A percentile compares a stretch with the other conserved stretches of the same genome.
Evolutionary conservation across 2,113 vertebrate genomes (phyloP).

Genomic region (Coptodon rendalli): DNA sequence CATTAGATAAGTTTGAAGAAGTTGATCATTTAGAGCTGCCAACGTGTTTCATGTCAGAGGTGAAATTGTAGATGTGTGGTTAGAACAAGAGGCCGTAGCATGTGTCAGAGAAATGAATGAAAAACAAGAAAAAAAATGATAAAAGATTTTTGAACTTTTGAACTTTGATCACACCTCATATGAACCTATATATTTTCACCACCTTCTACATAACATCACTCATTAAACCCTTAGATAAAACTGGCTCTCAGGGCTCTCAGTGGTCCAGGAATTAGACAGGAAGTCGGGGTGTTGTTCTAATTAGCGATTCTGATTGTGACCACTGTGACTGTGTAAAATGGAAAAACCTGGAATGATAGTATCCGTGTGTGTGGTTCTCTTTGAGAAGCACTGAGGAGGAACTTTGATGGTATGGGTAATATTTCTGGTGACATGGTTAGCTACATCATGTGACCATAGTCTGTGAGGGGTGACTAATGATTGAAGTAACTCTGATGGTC

Average conservation of each 20-base stretch:
- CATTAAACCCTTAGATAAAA: neutral
- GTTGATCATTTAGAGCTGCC: neutral
- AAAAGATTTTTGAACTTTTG: neutral
- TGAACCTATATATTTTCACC: neutral
- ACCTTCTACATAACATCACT: neutral
- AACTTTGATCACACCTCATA: neutral
- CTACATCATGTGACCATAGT: neutral
- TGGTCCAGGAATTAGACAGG: neutral
- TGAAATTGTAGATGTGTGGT: neutral
- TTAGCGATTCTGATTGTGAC: neutral
- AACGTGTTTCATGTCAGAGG: neutral
- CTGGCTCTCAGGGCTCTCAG: neutral
- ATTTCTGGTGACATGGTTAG: neutral
- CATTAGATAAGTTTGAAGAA: neutral
- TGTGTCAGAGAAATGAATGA: neutral
- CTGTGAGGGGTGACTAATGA: neutral
- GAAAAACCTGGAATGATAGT: neutral
- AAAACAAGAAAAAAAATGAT: neutral
- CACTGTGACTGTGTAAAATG: neutral
- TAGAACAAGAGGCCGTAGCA: neutral
- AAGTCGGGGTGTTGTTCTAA: neutral
- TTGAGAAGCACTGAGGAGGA: neutral
- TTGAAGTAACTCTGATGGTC: neutral
- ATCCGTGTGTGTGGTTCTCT: neutral
- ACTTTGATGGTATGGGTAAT: neutral